A percentile compares a stretch with the other conserved stretches of the same genome.
Conservation (phyloP, 2,888 invertebrate genomes). For the Camptogramma bilineatum region DNA sequence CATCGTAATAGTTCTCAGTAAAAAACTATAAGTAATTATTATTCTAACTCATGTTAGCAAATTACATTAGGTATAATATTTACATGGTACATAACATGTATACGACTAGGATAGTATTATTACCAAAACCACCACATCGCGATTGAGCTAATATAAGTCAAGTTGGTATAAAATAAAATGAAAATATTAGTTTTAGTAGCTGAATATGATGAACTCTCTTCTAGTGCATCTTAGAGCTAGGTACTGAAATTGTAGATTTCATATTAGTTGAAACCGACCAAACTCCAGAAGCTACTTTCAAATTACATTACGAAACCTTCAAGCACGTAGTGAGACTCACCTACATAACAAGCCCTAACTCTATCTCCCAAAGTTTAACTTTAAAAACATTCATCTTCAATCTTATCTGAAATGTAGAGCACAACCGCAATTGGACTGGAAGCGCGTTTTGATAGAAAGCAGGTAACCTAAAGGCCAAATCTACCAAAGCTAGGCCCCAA, state of each 20-base stretch:
- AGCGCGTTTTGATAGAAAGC: conserved; percentile 17
- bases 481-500: too few species aligned
- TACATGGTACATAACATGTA: too few species aligned
- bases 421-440: conserved; percentile 54
- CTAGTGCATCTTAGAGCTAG: background rate
- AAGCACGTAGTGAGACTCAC: conserved; percentile 32
- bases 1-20: too few species aligned
- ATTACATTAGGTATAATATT: too few species aligned
- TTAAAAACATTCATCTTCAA: conserved; percentile 49
- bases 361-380: conserved; percentile 37
- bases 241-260: conserved; percentile 8
- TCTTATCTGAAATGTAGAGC: conserved; percentile 64
- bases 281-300: conserved; percentile 16
- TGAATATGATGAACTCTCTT: background rate
- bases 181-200: too few species aligned
- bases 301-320: conserved; percentile 25
- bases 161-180: too few species aligned
- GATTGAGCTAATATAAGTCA: too few species aligned
- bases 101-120: too few species aligned
- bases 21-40: too few species aligned
- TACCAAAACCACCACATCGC: too few species aligned
- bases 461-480: conserved; percentile 1
- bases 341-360: conserved; percentile 25
- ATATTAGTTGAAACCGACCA: conserved; percentile 6
- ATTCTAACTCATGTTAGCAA: too few species aligned